Evolutionary conservation across 1,140 invertebrate species (phyloP), one percentile per base, ranked within the genome.

Genomic region (Proales similis): DNA sequence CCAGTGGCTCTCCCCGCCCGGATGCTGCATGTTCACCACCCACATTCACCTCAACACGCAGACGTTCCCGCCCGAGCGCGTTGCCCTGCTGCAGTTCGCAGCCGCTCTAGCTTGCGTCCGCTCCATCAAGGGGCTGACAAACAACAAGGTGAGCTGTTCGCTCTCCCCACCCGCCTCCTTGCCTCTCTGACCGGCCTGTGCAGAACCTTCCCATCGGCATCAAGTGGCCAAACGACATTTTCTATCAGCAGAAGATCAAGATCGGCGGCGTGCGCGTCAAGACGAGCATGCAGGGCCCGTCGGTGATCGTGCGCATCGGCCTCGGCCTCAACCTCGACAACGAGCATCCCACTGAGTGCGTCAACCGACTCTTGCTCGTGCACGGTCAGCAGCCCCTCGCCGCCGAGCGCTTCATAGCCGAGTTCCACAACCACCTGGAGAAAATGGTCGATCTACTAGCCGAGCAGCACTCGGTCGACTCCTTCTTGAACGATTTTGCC

Each of bases 191-290:
- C 2, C 12, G 27, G 36, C 24, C 19, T 42, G 6, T 27, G 27
- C 29, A 7, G 11, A 57, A n/a, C 32, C 20, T 57, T 12, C 14
- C 33, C n/a, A 22, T 57, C 0, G 33, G 36, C 14, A 57, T 57
- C 4, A 57, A 57, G 20, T 57, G 51, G 51, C 51, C 51, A 6
- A 57, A 57, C 4, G 51, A 57, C 45, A 39, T 57, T 26, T 57
- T 42, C 27, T 57, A n/a, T 57, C 36, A 57, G 5, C n/a, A 17
- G 7, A 57, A 30, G 32, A 12, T 42, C 4, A 57, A 57, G 22
- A 11, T 57, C 7, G 51, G 51, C 5, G 51, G 51, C 30, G 51
- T 57, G 17, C 30, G 39, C 6, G 51, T 57, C 4, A 57, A 57
- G 32, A 42, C 51, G 7, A 42, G 36, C 1, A 3, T 57, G 30